Base-by-base conservation (phyloP, 1,140 invertebrate species). In the Ooceraea biroi region DNA sequence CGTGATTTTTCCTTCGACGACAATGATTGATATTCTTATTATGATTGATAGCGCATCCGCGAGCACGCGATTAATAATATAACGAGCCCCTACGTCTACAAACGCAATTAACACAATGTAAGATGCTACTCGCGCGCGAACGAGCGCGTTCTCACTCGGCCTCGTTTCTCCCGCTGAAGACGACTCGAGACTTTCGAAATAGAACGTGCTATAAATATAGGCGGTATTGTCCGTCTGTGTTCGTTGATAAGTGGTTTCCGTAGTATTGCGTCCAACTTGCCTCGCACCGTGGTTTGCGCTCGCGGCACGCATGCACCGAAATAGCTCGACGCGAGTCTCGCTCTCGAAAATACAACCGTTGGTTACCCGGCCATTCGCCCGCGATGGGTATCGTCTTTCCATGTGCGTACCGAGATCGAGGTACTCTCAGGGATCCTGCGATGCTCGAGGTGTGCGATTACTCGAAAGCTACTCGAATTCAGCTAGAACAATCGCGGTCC, bases 311-410 rank as follows among this genome's bases (percentile, higher is more conserved):
- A 78, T 57, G 76, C 36, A 80, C 65, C 63, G 12, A 78, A 78
- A 78, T 78, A 78, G 76, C 63, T 36, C 63, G 63, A 71, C 57
- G 76, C 65, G 52, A 78, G 50, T 78, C 76, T 80, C 65, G n/a
- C n/a, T 76, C n/a, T 76, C 22, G 76, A 80, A 80, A 71, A 80
- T 69, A 80, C 76, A 14, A 71, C 50, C n/a, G n/a, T n/a, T n/a
- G n/a, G n/a, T n/a, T n/a, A n/a, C n/a, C n/a, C 65, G 50, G 30
- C 74, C 12, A 19, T 36, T 71, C 65, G 36, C 52, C 44, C 50
- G 10, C 36, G 36, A 44, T 69, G 50, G 46, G 50, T 80, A 71
- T 80, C 76, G 50, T 57, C 50, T 80, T 80, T 80, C 76, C 36
- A 22, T 30, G n/a, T 46, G 76, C 41, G 63, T 71, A 36, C 19